Percentiles rank a stretch among this genome's conserved stretches.
Conservation (phyloP, 1,140 invertebrate genomes). For the Hylaeus volcanicus region DNA sequence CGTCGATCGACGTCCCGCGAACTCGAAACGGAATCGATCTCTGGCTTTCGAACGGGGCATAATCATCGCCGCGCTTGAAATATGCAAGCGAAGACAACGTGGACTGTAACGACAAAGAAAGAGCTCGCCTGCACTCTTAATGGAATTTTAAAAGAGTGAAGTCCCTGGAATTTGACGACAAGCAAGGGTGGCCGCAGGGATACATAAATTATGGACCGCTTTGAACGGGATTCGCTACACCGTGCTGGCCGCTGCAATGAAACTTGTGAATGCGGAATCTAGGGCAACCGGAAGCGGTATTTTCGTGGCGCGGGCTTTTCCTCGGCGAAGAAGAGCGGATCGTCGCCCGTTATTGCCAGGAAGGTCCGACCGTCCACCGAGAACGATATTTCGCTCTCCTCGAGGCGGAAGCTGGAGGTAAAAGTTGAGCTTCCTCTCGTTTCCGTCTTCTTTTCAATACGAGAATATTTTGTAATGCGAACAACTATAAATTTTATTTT, state of each 20-base stretch:
- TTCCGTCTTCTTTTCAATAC: neutral
- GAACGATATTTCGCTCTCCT: neutral
- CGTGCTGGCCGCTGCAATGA: slow-evolving; percentile 36
- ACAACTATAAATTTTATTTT: too few relatives aligned
- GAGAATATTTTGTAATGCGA: neutral
- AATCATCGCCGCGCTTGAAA: slow-evolving; percentile 27
- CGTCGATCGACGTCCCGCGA: neutral
- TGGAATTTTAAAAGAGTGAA: slow-evolving; percentile 66
- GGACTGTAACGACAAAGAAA: slow-evolving; percentile 47
- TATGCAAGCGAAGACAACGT: slow-evolving; percentile 51
- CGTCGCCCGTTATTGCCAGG: slow-evolving; percentile 39
- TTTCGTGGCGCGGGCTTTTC: slow-evolving; percentile 64
- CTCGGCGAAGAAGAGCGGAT: slow-evolving; percentile 47
- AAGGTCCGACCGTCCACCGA: slow-evolving; percentile 17
- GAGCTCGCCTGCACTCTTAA: slow-evolving; percentile 55
- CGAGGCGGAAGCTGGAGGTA: neutral
- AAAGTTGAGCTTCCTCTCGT: neutral
- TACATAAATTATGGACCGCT: slow-evolving; percentile 66
- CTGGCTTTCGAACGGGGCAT: neutral
- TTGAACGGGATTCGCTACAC: slow-evolving; percentile 62
- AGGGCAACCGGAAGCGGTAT: slow-evolving; percentile 68
- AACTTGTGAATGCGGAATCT: slow-evolving; percentile 64
- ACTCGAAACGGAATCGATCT: slow-evolving; percentile 20
- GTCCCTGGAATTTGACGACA: slow-evolving; percentile 41
- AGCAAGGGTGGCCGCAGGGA: slow-evolving; percentile 47